A percentile compares a stretch with the other conserved stretches of the same genome.
These are phyloP conservation scores for Sardinella longiceps DNA, from an alignment of 2,797 vertebrate species.

Conservation along the genomic window DNA sequence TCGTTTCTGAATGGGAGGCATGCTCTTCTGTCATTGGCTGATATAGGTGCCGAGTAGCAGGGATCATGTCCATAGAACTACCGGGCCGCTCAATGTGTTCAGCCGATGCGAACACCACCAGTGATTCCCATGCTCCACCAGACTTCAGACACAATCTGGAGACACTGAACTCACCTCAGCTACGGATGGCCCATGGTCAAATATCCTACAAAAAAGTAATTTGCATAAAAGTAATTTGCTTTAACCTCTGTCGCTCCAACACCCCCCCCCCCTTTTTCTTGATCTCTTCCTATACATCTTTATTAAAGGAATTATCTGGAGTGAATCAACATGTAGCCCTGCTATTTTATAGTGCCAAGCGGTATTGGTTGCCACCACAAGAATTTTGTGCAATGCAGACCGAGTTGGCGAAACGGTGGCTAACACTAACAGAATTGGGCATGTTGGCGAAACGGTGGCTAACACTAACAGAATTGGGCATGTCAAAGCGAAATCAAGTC, in stretches of 20 bases:
- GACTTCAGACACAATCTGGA: background rate
- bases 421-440: too few relatives aligned
- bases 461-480: too few relatives aligned
- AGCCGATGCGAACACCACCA: background rate
- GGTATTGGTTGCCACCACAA: too few relatives aligned
- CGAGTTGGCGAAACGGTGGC: too few relatives aligned
- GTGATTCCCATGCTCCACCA: background rate
- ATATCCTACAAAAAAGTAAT: background rate
- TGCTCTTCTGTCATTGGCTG: background rate
- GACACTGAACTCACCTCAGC: background rate
- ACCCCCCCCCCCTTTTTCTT: background rate
- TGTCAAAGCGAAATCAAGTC: too few relatives aligned
- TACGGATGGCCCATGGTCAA: background rate
- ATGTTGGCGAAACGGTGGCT: too few relatives aligned
- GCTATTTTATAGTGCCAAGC: too few relatives aligned
- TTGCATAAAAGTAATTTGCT: constrained; percentile 12
- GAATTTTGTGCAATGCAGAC: too few relatives aligned
- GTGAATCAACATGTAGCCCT: too few relatives aligned
- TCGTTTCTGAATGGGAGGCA: background rate
- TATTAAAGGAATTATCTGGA: too few relatives aligned
- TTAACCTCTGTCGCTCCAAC: background rate
- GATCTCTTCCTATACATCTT: background rate
- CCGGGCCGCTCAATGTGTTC: background rate
- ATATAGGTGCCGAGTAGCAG: background rate
- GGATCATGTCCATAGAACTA: background rate